Evolutionary conservation across 2,113 vertebrate species (phyloP).

Genomic region (Pteronura brasiliensis): DNA sequence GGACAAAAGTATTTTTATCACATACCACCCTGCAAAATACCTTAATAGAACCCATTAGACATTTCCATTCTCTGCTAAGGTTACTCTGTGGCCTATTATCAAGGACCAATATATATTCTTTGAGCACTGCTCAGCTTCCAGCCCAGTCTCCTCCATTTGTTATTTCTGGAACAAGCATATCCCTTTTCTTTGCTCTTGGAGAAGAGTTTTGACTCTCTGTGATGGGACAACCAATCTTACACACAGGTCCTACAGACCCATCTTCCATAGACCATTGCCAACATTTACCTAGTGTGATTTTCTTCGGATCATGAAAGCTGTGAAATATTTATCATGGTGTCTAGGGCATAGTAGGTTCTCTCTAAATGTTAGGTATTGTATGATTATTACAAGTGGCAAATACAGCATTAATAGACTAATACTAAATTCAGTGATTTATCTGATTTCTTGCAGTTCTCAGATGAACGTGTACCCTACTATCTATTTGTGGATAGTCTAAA

Average conservation of each 20-base stretch:
- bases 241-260: not conserved
- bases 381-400: not conserved
- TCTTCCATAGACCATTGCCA: not conserved
- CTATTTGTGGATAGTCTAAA: slow-evolving; percentile 90
- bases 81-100: not conserved
- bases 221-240: not conserved
- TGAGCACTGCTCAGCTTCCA: not conserved
- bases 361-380: not conserved
- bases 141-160: not conserved
- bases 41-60: not conserved
- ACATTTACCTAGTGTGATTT: not conserved
- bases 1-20: not conserved
- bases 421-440: not conserved
- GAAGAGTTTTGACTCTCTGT: not conserved
- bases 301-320: not conserved
- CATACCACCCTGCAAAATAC: not conserved
- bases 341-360: not conserved
- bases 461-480: slow-evolving; percentile 85
- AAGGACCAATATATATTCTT: not conserved
- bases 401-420: not conserved
- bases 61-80: not conserved
- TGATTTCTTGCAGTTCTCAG: slow-evolving; percentile 80
- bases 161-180: not conserved
- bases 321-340: not conserved
- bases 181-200: not conserved